Evolutionary conservation across 2,888 invertebrate species (phyloP).

Genomic region (Hypolimnas misippus): DNA sequence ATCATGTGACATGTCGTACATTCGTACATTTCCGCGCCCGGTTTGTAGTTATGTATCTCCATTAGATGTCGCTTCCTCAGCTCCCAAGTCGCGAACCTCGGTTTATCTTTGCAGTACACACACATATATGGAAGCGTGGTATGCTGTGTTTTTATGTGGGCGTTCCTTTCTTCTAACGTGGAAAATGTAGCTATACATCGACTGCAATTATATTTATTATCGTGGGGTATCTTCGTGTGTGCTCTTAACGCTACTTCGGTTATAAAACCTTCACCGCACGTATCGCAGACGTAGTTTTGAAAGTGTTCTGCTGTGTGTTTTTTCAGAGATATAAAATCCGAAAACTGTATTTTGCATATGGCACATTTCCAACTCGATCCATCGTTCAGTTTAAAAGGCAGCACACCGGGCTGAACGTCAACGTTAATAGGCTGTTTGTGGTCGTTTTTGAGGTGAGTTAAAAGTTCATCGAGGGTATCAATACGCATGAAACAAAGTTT

Average conservation of each 20-base stretch:
- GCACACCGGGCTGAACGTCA: constrained; percentile 73
- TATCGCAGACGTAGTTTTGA: constrained; percentile 77
- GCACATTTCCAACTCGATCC: constrained; percentile 75
- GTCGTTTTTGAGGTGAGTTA: constrained; percentile 70
- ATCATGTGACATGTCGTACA: constrained; percentile 78
- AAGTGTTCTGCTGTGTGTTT: constrained; percentile 75
- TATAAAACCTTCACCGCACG: constrained; percentile 77
- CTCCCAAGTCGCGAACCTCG: constrained; percentile 76
- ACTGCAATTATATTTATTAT: constrained; percentile 73
- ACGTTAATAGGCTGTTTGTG: constrained; percentile 75
- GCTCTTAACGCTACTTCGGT: constrained; percentile 72
- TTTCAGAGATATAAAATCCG: constrained; percentile 70
- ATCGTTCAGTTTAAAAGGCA: constrained; percentile 74
- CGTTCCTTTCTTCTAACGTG: constrained; percentile 68
- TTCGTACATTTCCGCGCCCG: constrained; percentile 75
- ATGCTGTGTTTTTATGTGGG: constrained; percentile 74
- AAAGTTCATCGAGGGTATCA: constrained; percentile 67
- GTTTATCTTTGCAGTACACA: constrained; percentile 74
- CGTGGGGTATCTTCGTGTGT: constrained; percentile 72
- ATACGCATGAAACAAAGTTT: constrained; percentile 72
- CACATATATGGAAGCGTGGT: constrained; percentile 75
- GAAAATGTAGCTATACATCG: constrained; percentile 75
- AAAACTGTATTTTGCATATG: constrained; percentile 70
- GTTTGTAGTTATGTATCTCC: constrained; percentile 75
- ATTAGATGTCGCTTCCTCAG: constrained; percentile 71